Evolutionary conservation across 2,113 vertebrate genomes (phyloP), one percentile per base, ranked within the genome.

Genomic region (Phasianus colchicus): DNA sequence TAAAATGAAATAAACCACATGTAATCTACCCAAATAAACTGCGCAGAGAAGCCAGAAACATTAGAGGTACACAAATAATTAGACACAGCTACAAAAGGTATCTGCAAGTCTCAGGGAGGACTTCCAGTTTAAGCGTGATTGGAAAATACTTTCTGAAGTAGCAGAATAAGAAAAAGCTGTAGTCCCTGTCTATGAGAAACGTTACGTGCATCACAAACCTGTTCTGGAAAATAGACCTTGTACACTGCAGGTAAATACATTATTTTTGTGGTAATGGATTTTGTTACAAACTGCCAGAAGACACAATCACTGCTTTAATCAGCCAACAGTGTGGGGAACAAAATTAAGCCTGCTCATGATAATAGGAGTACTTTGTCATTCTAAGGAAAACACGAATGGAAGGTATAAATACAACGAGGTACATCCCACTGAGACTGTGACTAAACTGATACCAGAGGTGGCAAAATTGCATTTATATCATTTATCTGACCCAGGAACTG

Each of bases 221-320:
- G 57, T 7, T 70, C 69, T 86, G 81, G 38, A 30, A 81, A 69
- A 43, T 1, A 80, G 65, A 54, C 16, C 27, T 65, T 43, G 8
- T n/a, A 30, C 9, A 71, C 38, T 64, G 43, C 0, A 5, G 4
- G 30, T 89, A 95, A 96, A 83, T 12, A 73, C 9, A 48, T 10
- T 40, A 84, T 89, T 94, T 93, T 86, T 58, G 70, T 17, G 52
- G 42, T 50, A 93, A 93, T 67, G 70, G 75, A 86, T 86, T 52
- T 67, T 48, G 10, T 45, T 74, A 81, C 60, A 36, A 91, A 83
- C 93, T 88, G 88, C 91, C 91, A 91, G 82, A 92, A 92, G 52
- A 95, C 0, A 0, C 72, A 81, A 54, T 95, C 92, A 90, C 69
- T 72, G 71, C 72, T 92, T 63, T 93, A 93, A 54, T 94, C 95